Evolutionary conservation across 2,888 invertebrate genomes (phyloP).

Genomic region (Alloscopus bannaensis): DNA sequence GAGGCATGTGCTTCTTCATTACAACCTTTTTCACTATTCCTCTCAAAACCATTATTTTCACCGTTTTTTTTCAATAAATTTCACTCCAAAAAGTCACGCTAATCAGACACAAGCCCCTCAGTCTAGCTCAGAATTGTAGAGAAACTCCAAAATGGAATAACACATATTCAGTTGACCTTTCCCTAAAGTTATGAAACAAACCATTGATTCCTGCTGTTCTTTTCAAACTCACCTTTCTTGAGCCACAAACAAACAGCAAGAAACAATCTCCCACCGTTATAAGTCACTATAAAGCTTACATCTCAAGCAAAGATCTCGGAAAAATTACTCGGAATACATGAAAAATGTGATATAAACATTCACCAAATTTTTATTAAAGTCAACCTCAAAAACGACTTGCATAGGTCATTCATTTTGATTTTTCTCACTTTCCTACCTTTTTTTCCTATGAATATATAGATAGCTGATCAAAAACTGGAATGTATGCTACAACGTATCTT

Average conservation of each 20-base stretch:
- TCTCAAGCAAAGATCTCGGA: no score
- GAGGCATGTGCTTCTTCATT: slow-evolving; percentile 70
- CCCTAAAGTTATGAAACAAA: slow-evolving; percentile 28
- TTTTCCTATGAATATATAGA: neutral
- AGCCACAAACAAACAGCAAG: no score
- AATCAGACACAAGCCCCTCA: slow-evolving; percentile 55
- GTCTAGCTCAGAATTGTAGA: slow-evolving; percentile 25
- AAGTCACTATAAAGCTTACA: no score
- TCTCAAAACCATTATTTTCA: slow-evolving; percentile 17
- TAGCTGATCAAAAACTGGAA: slow-evolving; percentile 18
- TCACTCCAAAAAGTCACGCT: slow-evolving; percentile 5
- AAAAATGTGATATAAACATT: no score
- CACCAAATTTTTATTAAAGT: no score
- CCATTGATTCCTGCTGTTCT: slow-evolving; percentile 50
- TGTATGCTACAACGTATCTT: slow-evolving; percentile 1
- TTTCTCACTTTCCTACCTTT: slow-evolving; percentile 7
- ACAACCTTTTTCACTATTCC: neutral
- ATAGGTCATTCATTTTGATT: slow-evolving; percentile 48
- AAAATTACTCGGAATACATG: no score
- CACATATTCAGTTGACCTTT: slow-evolving; percentile 14
- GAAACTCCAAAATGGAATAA: no score
- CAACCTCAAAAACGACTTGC: no score
- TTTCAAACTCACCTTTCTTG: slow-evolving; percentile 20
- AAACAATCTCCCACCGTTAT: no score
- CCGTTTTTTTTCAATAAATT: neutral